These are phyloP conservation scores for Aricia agestis DNA, from an alignment of 1,140 invertebrate species.

Conservation along the genomic window DNA sequence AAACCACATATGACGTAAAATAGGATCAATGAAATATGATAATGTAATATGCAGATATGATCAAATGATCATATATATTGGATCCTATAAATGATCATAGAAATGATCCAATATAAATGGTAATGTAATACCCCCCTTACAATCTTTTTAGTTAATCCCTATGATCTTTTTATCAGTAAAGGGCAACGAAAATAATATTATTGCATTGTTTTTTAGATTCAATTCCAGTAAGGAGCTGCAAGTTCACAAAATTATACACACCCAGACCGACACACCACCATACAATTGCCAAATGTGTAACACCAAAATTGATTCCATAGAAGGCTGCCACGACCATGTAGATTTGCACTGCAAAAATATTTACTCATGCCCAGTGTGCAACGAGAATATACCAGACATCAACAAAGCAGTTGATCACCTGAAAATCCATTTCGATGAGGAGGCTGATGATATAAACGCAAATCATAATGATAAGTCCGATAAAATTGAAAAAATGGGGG, in stretches of 20 bases:
- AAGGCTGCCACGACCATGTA: slow-evolving; percentile 45
- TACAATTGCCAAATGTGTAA: slow-evolving; percentile 50
- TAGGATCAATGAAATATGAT: no score
- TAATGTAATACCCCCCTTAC: no score
- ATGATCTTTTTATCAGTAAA: no score
- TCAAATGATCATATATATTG: no score
- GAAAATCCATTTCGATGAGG: slow-evolving; percentile 51
- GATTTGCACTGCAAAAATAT: slow-evolving; percentile 43
- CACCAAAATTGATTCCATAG: slow-evolving; percentile 33
- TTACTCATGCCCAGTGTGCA: slow-evolving; percentile 58
- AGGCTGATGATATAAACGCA: slow-evolving; percentile 25
- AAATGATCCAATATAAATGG: no score
- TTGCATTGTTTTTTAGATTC: slow-evolving; percentile 41
- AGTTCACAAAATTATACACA: slow-evolving; percentile 54
- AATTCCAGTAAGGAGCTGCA: slow-evolving; percentile 48
- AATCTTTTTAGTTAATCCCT: no score
- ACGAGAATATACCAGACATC: slow-evolving; percentile 41
- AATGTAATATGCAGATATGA: no score
- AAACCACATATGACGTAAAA: no score
- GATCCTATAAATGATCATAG: no score
- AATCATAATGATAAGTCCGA: slow-evolving; percentile 22
- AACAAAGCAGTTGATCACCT: slow-evolving; percentile 47
- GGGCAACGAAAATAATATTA: not conserved
- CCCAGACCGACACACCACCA: slow-evolving; percentile 43
- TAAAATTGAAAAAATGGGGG: slow-evolving; percentile 48